These are phyloP conservation scores for Pristionchus fissidentatus DNA, from an alignment of 2,888 invertebrate genomes.

Conservation along the genomic window DNA sequence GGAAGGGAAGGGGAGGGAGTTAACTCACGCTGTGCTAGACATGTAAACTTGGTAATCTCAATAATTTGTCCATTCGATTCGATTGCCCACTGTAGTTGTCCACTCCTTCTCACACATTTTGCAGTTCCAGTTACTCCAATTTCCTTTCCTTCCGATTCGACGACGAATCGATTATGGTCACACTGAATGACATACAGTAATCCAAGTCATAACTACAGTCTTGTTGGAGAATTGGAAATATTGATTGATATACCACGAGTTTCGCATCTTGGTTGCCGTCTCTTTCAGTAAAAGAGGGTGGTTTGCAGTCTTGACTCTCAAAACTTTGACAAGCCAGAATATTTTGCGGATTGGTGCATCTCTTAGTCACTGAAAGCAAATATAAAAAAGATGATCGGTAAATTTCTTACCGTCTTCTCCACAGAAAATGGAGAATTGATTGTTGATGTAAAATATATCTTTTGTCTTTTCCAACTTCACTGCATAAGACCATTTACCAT, in stretches of 20 bases:
- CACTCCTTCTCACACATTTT: background rate
- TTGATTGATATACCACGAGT: background rate
- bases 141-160: background rate
- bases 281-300: background rate
- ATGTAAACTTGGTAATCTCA: background rate
- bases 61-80: background rate
- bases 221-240: background rate
- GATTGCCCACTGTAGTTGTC: background rate
- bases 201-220: no score
- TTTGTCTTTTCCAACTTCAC: background rate
- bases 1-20: background rate
- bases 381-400: background rate
- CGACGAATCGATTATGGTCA: background rate
- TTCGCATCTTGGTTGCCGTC: background rate
- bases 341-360: background rate
- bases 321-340: no score
- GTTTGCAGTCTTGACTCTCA: background rate
- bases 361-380: background rate
- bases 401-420: background rate
- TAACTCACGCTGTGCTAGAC: background rate
- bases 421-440: slow-evolving; percentile 20
- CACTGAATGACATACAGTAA: background rate
- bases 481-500: background rate
- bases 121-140: background rate
- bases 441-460: background rate